Percentiles rank a stretch among this genome's conserved stretches.
phyloP scores from a whole-genome alignment of 1,140 invertebrate species.

The Planococcus citri region DNA sequence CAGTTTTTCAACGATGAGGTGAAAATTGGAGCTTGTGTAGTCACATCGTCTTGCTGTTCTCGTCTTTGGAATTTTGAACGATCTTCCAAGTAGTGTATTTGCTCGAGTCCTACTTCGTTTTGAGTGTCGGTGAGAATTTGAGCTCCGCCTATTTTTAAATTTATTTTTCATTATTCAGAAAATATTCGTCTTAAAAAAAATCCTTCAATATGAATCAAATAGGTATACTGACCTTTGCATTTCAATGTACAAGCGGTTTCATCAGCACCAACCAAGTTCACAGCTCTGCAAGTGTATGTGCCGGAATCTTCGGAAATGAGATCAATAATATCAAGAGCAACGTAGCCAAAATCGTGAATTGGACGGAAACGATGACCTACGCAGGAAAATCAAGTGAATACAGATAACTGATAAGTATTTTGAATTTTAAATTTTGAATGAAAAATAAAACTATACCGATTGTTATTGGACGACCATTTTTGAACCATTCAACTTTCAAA shows the following conservation, averaged over 20 bases:
- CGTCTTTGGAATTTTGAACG: conserved; percentile 57
- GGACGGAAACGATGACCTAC: conserved; percentile 79
- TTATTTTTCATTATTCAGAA: too few relatives aligned
- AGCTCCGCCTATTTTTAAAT: conserved; percentile 38
- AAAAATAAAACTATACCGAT: conserved; percentile 41
- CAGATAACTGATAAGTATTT: background rate
- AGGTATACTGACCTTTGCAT: conserved; percentile 55
- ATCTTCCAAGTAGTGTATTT: conserved; percentile 78
- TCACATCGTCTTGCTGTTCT: conserved; percentile 64
- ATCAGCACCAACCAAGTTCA: conserved; percentile 73
- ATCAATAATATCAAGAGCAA: conserved; percentile 80
- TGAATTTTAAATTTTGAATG: conserved; percentile 13
- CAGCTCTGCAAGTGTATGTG: conserved; percentile 83
- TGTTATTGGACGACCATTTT: conserved; percentile 75
- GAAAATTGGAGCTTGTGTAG: conserved; percentile 78
- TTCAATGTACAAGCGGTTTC: conserved; percentile 62
- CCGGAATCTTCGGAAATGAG: conserved; percentile 87
- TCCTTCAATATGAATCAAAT: background rate
- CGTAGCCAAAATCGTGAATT: conserved; percentile 92
- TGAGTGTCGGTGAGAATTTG: conserved; percentile 71
- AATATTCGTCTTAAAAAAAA: background rate
- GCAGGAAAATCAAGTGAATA: too few relatives aligned
- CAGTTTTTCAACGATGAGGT: conserved; percentile 80
- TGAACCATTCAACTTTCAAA: conserved; percentile 86
- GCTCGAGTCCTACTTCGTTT: conserved; percentile 69